A percentile compares a stretch with the other conserved stretches of the same genome.
phyloP scores from a whole-genome alignment of 2,888 invertebrate species.

The Andrena bicolor region DNA sequence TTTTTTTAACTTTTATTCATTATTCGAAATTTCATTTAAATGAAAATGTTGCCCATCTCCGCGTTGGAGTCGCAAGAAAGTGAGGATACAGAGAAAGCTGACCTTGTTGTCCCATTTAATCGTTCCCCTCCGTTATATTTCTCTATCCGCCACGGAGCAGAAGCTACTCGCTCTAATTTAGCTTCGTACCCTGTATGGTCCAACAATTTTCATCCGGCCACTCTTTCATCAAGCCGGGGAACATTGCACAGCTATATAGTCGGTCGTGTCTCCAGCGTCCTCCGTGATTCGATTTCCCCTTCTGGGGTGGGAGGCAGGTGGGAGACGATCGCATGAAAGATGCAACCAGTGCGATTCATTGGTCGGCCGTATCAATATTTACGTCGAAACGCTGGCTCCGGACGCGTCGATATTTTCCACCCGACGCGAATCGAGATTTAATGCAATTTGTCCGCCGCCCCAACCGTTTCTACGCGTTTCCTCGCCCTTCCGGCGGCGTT shows the following conservation, averaged over 20 bases:
- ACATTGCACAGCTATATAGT: not conserved
- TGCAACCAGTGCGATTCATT: conserved; percentile 52
- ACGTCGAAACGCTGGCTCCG: conserved; percentile 17
- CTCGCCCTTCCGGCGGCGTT: not conserved
- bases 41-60: too few species aligned
- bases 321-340: conserved; percentile 43
- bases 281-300: conserved; percentile 21
- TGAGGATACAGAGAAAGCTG: too few species aligned
- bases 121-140: too few species aligned
- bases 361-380: conserved; percentile 52
- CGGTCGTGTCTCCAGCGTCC: conserved; percentile 1
- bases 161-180: too few species aligned
- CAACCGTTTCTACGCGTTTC: conserved; percentile 2
- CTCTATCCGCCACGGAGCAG: too few species aligned
- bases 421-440: conserved; percentile 54
- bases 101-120: too few species aligned
- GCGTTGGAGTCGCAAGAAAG: too few species aligned
- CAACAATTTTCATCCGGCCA: too few species aligned
- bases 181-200: too few species aligned
- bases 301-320: not conserved
- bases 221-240: not conserved
- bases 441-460: conserved; percentile 54
- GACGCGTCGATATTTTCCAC: conserved; percentile 51
- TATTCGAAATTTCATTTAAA: too few species aligned
- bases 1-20: too few species aligned